Evolutionary conservation across 2,113 vertebrate species (phyloP).

Genomic region (Ptilonorhynchus violaceus): DNA sequence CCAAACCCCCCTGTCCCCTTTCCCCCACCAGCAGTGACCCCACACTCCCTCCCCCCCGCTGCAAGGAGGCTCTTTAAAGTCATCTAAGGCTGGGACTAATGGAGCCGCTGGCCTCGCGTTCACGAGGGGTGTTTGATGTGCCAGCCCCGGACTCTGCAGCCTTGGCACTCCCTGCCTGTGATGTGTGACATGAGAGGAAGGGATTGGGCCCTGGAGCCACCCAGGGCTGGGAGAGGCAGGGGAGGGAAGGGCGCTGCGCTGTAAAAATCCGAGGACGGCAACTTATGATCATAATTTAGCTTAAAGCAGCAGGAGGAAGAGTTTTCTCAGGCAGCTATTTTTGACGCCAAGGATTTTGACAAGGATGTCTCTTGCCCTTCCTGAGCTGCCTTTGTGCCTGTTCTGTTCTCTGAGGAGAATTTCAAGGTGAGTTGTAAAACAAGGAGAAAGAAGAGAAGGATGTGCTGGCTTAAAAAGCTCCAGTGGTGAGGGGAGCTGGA

Average conservation of each 20-base stretch:
- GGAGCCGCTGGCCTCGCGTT: not conserved
- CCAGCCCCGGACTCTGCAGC: not conserved
- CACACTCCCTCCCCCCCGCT: not conserved
- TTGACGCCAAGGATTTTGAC: conserved; percentile 7
- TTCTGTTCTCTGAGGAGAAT: not conserved
- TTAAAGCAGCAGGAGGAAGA: not conserved
- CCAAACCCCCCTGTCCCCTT: not conserved
- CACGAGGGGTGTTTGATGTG: not conserved
- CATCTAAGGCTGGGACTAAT: not conserved
- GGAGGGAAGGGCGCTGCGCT: not conserved
- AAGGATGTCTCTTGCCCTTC: not conserved
- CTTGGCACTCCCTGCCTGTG: not conserved
- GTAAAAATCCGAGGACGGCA: not conserved
- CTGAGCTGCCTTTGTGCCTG: not conserved
- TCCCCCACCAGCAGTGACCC: not conserved
- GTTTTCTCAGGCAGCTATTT: not conserved
- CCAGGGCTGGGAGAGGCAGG: not conserved
- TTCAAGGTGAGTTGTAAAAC: not conserved
- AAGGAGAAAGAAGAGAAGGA: not conserved
- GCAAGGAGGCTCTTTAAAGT: not conserved
- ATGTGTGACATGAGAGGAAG: not conserved
- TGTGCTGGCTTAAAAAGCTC: not conserved
- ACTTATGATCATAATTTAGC: not conserved
- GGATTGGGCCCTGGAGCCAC: not conserved
- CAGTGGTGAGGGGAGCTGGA: not conserved